phyloP scores from a whole-genome alignment of 2,888 invertebrate species.

The Drosophila fulvimacula region DNA sequence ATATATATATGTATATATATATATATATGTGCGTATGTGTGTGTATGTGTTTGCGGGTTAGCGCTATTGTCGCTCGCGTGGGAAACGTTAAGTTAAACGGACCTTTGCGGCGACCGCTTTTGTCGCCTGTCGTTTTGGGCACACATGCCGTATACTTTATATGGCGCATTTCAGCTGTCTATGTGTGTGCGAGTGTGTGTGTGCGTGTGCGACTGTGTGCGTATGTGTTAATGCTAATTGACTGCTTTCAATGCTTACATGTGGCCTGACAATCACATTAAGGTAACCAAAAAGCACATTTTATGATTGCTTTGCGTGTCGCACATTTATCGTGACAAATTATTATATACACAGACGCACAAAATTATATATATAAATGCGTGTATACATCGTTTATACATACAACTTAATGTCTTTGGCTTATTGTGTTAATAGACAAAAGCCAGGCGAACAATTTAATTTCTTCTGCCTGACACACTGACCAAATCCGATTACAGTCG shows the following conservation, averaged over 20 bases:
- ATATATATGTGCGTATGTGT: constrained; percentile 10
- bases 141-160: constrained; percentile 61
- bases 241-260: constrained; percentile 54
- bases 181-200: not conserved
- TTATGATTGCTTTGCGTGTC: constrained; percentile 74
- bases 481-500: constrained; percentile 27
- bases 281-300: constrained; percentile 74
- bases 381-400: not conserved
- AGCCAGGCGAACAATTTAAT: constrained; percentile 23
- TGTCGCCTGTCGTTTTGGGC: constrained; percentile 51
- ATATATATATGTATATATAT: constrained; percentile 20
- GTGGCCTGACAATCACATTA: constrained; percentile 71
- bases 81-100: constrained; percentile 79
- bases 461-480: constrained; percentile 12
- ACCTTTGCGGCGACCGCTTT: constrained; percentile 69
- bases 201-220: constrained; percentile 12
- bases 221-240: constrained; percentile 50
- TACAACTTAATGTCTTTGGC: constrained; percentile 1
- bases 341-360: constrained; percentile 8
- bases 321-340: constrained; percentile 26
- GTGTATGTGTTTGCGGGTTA: constrained; percentile 18
- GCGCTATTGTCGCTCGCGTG: constrained; percentile 58
- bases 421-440: constrained; percentile 23
- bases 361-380: too few relatives aligned
- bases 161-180: constrained; percentile 29